Conservation (phyloP, 2,888 invertebrate species). For the Melangyna quadrimaculata region DNA sequence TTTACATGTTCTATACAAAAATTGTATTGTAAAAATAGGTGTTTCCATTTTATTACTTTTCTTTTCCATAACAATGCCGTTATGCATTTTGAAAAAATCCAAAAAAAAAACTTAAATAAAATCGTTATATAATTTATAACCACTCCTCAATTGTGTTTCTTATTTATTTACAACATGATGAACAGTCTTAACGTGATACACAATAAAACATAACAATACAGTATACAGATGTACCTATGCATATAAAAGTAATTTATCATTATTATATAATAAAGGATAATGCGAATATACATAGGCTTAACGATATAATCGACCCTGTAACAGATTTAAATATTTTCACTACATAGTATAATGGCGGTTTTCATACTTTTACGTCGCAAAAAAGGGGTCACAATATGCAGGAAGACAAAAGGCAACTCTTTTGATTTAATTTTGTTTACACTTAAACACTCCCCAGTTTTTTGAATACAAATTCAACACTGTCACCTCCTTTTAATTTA, state of each 20-base stretch:
- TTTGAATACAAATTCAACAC: constrained; percentile 16
- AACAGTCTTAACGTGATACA: constrained; percentile 24
- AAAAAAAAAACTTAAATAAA: constrained; percentile 30
- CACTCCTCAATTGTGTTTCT: constrained; percentile 51
- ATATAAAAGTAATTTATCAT: neutral
- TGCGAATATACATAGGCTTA: constrained; percentile 34
- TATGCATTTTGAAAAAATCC: neutral
- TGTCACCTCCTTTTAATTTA: constrained; percentile 28
- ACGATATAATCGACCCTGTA: constrained; percentile 57
- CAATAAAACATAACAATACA: constrained; percentile 40
- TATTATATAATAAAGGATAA: constrained; percentile 1
- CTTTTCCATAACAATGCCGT: neutral
- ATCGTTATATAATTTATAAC: constrained; percentile 38
- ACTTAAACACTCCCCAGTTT: constrained; percentile 41
- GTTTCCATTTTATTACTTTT: neutral
- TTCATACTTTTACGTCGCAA: neutral
- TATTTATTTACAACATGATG: constrained; percentile 29
- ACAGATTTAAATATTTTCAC: constrained; percentile 29
- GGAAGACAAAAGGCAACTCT: constrained; percentile 1
- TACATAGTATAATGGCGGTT: neutral
- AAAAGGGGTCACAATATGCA: neutral
- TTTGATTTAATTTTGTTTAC: constrained; percentile 51
- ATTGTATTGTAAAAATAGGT: too few relatives aligned
- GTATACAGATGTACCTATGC: constrained; percentile 13
- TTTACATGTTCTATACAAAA: too few relatives aligned